A percentile compares a stretch with the other conserved stretches of the same genome.
These are phyloP conservation scores for Heterohyrax brucei DNA, from an alignment of 2,797 vertebrate species.

Conservation along the genomic window DNA sequence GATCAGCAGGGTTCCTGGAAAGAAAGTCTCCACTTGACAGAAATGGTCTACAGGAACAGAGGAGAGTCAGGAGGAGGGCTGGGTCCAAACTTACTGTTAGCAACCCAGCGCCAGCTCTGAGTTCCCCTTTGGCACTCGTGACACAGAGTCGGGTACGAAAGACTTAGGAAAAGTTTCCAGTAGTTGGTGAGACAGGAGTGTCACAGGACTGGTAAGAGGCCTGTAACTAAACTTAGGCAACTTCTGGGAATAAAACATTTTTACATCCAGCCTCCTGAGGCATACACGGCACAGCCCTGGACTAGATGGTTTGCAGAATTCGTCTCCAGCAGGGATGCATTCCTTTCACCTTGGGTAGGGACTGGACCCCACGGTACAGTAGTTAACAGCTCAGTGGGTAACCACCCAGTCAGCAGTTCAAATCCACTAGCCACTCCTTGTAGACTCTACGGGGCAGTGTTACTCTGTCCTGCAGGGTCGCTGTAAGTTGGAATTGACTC, in stretches of 20 bases:
- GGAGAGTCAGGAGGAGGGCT: neutral
- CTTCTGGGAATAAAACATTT: neutral
- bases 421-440: no score
- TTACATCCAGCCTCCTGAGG: neutral
- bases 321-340: neutral
- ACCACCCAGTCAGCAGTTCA: no score
- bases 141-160: neutral
- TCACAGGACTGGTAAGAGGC: neutral
- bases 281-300: neutral
- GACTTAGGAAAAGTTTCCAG: neutral
- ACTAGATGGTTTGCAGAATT: neutral
- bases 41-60: neutral
- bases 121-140: neutral
- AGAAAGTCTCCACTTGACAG: neutral
- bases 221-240: neutral
- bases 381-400: no score
- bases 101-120: neutral
- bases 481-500: no score
- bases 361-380: neutral
- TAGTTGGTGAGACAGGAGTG: neutral
- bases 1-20: neutral
- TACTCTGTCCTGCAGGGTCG: no score
- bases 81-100: neutral
- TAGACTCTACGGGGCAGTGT: no score
- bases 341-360: neutral